Conservation (phyloP, 2,797 vertebrate species). For the Erpetoichthys calabaricus region DNA sequence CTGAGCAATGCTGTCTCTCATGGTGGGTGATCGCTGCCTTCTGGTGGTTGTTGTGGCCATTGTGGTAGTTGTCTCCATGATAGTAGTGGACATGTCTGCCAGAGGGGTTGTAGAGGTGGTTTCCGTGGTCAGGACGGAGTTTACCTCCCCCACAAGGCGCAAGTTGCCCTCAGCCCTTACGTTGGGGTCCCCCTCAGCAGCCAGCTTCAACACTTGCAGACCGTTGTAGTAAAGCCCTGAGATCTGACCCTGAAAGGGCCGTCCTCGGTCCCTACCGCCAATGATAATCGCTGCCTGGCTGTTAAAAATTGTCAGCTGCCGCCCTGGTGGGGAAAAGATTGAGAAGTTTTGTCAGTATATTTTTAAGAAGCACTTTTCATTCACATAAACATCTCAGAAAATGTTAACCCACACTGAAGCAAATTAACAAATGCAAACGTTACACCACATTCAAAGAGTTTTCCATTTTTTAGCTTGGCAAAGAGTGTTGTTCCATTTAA, state of each 20-base stretch:
- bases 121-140: slow-evolving; percentile 70
- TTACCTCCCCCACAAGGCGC: slow-evolving; percentile 76
- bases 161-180: slow-evolving; percentile 78
- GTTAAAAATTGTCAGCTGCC: slow-evolving; percentile 95
- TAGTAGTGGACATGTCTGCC: slow-evolving; percentile 89
- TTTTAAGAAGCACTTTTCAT: too few species aligned
- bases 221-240: slow-evolving; percentile 94
- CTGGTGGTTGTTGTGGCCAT: slow-evolving; percentile 93
- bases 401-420: too few species aligned
- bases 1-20: slow-evolving; percentile 85
- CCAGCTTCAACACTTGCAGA: slow-evolving; percentile 84
- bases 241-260: slow-evolving; percentile 90
- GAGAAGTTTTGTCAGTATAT: background rate
- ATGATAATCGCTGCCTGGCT: slow-evolving; percentile 91
- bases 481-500: too few species aligned
- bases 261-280: slow-evolving; percentile 76
- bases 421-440: too few species aligned
- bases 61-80: slow-evolving; percentile 92
- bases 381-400: too few species aligned
- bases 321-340: slow-evolving; percentile 46
- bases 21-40: slow-evolving; percentile 77
- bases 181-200: slow-evolving; percentile 81
- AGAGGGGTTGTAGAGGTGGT: slow-evolving; percentile 76
- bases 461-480: too few species aligned
- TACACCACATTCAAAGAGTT: too few species aligned